Evolutionary conservation across 2,113 vertebrate genomes (phyloP), one percentile per base, ranked within the genome.

Genomic region (Ceyx cyanopectus): DNA sequence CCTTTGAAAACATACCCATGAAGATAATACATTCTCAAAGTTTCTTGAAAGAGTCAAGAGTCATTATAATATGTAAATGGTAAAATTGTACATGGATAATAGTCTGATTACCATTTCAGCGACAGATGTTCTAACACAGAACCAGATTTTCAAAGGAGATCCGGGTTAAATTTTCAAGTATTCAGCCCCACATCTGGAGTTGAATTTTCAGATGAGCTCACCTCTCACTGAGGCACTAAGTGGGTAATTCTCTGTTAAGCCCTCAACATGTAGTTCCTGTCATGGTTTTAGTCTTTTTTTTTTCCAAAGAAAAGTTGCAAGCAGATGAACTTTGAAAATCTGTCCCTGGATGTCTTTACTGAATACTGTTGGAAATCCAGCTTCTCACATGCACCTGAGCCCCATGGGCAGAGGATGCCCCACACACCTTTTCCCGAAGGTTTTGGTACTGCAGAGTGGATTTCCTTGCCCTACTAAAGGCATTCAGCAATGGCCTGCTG

Each of bases 111-210:
- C 81, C 96, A 96, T 87, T 96, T 96, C 96, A 96, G 81, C 14
- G 83, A 88, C 96, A 96, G 96, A 96, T 96, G 94, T 96, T 96
- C 96, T 76, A 90, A 91, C 91, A 96, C 87, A 96, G 91, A 95
- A 94, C 81, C 81, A 92, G 53, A 94, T 95, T 96, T 96, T 95
- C 93, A 96, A 96, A 93, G 93, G 94, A 96, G 85, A 93, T 95
- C 93, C 94, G 96, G 96, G 94, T 95, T 95, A 96, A 90, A 96
- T 96, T 95, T 96, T 94, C 82, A 40, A 94, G 94, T 60, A 95
- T 96, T 96, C 94, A 96, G 69, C 65, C 93, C 94, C 90, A 95
- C 96, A 96, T 96, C 96, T 96, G 96, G 96, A 96, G 96, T 78
- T 93, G 93, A 92, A 81, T 93, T 94, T 95, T 91, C 84, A 85